These are phyloP conservation scores for Ceramica pisi DNA, from an alignment of 2,888 invertebrate genomes.

Conservation along the genomic window DNA sequence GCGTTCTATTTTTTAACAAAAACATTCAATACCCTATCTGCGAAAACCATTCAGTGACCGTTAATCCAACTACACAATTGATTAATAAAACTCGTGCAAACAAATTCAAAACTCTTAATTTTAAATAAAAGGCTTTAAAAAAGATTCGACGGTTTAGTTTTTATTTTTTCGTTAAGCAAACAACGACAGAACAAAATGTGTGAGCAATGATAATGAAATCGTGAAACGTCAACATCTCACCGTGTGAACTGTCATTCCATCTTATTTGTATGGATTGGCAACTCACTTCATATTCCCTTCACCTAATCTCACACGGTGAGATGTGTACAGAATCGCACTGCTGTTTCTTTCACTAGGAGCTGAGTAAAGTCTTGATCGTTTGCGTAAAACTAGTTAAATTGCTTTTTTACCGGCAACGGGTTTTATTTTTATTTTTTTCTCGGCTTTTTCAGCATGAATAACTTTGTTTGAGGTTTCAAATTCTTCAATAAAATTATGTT, in stretches of 20 bases:
- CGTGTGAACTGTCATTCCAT: no score
- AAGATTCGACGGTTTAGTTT: not conserved
- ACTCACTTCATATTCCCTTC: no score
- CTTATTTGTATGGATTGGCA: no score
- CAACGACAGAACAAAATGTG: constrained; percentile 5
- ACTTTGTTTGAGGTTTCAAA: not conserved
- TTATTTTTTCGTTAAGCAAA: constrained; percentile 8
- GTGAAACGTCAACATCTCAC: no score
- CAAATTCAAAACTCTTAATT: constrained; percentile 15
- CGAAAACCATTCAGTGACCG: constrained; percentile 28
- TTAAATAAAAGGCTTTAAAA: constrained; percentile 13
- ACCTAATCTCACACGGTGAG: no score
- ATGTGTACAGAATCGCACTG: not conserved
- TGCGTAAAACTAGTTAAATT: constrained; percentile 66
- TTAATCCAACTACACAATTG: constrained; percentile 26
- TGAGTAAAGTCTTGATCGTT: constrained; percentile 60
- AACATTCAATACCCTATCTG: constrained; percentile 12
- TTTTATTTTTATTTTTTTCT: constrained; percentile 9
- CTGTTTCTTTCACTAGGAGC: constrained; percentile 29
- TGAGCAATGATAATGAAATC: constrained; percentile 18
- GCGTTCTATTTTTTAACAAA: constrained; percentile 7
- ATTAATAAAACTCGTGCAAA: constrained; percentile 22
- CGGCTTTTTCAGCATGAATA: not conserved
- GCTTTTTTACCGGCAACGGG: constrained; percentile 58
- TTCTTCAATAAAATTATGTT: constrained; percentile 6